phyloP scores from a whole-genome alignment of 2,888 invertebrate genomes.

The Margaritifera margaritifera region DNA sequence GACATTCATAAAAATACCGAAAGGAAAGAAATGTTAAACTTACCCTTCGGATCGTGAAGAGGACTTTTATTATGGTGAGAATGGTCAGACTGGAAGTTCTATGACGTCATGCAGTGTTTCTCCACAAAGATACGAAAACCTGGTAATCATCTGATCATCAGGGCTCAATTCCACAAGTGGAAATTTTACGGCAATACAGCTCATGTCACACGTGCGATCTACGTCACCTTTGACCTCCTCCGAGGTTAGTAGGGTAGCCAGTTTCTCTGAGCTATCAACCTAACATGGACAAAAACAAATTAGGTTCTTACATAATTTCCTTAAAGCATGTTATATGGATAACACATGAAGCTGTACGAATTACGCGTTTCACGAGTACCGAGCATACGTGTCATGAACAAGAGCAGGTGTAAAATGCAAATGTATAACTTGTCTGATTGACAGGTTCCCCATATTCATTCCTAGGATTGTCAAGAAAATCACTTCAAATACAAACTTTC shows the following conservation, averaged over 20 bases:
- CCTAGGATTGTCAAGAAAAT: no score
- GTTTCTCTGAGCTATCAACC: constrained; percentile 36
- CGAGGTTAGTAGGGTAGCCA: constrained; percentile 21
- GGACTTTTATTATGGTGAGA: neutral
- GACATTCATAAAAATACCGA: no score
- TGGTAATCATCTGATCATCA: constrained; percentile 33
- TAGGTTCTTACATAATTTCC: neutral
- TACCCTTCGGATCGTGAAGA: no score
- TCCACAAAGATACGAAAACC: constrained; percentile 29
- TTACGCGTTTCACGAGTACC: neutral
- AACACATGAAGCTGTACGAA: neutral
- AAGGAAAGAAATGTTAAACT: no score
- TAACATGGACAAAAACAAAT: neutral
- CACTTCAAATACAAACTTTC: no score
- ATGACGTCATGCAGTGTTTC: constrained; percentile 22
- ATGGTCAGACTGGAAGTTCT: constrained; percentile 24
- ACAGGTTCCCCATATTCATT: no score
- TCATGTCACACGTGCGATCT: constrained; percentile 30
- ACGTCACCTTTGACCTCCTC: constrained; percentile 6
- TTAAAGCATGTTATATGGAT: neutral
- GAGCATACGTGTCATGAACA: no score
- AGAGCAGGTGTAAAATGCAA: no score
- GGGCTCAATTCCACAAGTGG: constrained; percentile 33
- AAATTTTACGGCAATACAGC: constrained; percentile 31
- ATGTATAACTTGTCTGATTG: no score